Evolutionary conservation across 37 sponge, comb jelly and placozoan species (phyloP).

Genomic region (Sycon ciliatum): DNA sequence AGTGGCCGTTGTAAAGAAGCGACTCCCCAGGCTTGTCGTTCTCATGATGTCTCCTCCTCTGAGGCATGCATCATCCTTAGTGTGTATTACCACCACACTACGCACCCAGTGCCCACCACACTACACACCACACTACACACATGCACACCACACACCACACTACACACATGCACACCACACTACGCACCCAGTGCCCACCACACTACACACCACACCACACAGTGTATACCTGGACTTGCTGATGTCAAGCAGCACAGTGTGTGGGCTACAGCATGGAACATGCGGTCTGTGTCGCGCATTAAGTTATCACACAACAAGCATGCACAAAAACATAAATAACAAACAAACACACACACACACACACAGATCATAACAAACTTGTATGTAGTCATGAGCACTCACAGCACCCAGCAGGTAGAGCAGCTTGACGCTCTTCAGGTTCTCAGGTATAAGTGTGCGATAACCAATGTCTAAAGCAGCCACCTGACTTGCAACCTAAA

Average conservation of each 20-base stretch:
- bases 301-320: slow-evolving; percentile 1
- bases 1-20: too few relatives aligned
- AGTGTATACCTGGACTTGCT: neutral
- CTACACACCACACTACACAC: too few relatives aligned
- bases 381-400: neutral
- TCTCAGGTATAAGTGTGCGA: slow-evolving; percentile 29
- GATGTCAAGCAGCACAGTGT: too few relatives aligned
- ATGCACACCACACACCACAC: too few relatives aligned
- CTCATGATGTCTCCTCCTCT: too few relatives aligned
- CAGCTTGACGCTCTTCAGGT: slow-evolving; percentile 39
- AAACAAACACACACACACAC: neutral
- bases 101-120: too few relatives aligned
- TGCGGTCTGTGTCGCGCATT: neutral
- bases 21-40: too few relatives aligned
- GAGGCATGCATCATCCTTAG: too few relatives aligned
- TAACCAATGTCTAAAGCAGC: slow-evolving; percentile 91
- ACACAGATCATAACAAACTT: neutral
- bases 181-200: neutral
- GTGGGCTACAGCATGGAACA: neutral
- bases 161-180: slow-evolving; percentile 54
- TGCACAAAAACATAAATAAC: neutral
- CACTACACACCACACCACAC: neutral
- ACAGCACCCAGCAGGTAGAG: slow-evolving; percentile 87
- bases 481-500: slow-evolving; percentile 85
- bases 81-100: too few relatives aligned